Evolutionary conservation across 1,140 invertebrate species (phyloP).

Genomic region (Drosophila rufa): DNA sequence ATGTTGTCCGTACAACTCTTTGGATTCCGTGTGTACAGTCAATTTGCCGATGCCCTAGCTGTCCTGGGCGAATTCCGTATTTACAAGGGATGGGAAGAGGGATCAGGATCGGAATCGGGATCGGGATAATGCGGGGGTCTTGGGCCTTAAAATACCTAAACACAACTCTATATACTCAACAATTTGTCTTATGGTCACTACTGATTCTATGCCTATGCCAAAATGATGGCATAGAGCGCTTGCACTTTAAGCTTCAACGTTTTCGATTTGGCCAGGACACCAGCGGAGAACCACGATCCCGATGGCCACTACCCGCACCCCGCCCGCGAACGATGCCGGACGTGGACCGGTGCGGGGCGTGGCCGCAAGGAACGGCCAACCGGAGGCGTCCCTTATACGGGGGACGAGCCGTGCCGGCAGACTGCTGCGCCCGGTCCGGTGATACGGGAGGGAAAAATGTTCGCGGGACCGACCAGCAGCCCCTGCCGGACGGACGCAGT

Average conservation of each 20-base stretch:
- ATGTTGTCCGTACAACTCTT: conserved; percentile 41
- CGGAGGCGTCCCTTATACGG: conserved; percentile 9
- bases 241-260: conserved; percentile 71
- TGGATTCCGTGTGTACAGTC: conserved; percentile 59
- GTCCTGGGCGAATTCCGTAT: conserved; percentile 48
- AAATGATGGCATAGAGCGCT: conserved; percentile 26
- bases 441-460: conserved; percentile 34
- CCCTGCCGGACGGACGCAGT: conserved; percentile 31
- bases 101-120: conserved; percentile 12
- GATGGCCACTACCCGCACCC: conserved; percentile 63
- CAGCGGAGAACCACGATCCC: conserved; percentile 45
- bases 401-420: conserved; percentile 25
- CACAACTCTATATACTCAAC: conserved; percentile 71
- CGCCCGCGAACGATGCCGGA: conserved; percentile 18
- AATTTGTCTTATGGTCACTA: conserved; percentile 75
- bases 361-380: conserved; percentile 43
- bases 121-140: conserved; percentile 14
- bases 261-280: conserved; percentile 57
- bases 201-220: conserved; percentile 33
- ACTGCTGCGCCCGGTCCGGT: conserved; percentile 47
- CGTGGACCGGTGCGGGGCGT: conserved; percentile 46
- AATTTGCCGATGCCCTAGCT: conserved; percentile 49
- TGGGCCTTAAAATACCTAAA: conserved; percentile 67
- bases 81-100: conserved; percentile 49
- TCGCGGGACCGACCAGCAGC: conserved; percentile 71